These are phyloP conservation scores for Manduca sexta DNA, from an alignment of 1,140 invertebrate species.

Conservation along the genomic window DNA sequence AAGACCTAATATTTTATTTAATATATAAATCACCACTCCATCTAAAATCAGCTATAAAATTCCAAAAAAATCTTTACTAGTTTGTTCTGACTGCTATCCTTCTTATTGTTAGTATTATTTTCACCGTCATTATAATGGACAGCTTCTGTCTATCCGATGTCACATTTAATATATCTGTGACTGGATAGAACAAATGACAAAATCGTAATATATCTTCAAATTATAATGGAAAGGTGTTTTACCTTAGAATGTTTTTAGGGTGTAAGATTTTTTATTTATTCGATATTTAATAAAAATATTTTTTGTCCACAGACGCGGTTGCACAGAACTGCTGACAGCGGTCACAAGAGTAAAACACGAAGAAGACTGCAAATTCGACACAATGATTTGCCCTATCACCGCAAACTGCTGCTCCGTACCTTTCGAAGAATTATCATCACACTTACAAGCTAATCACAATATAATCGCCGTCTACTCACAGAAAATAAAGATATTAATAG, in stretches of 20 bases:
- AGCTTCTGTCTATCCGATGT: too few relatives aligned
- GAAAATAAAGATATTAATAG: constrained; percentile 66
- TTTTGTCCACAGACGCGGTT: constrained; percentile 59
- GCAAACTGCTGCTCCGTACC: constrained; percentile 54
- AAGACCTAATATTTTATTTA: too few relatives aligned
- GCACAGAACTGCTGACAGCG: constrained; percentile 51
- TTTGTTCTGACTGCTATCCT: too few relatives aligned
- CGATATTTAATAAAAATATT: background rate
- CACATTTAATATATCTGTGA: background rate
- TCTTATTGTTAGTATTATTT: too few relatives aligned
- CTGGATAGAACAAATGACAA: background rate
- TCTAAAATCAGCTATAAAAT: too few relatives aligned
- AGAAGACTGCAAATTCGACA: constrained; percentile 59
- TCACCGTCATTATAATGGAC: too few relatives aligned
- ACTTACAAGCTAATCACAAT: constrained; percentile 55
- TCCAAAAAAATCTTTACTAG: too few relatives aligned
- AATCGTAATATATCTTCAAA: too few relatives aligned
- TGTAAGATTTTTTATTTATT: too few relatives aligned
- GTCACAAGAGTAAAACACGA: constrained; percentile 56
- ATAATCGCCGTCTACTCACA: constrained; percentile 63
- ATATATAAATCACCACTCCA: too few relatives aligned
- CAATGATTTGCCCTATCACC: constrained; percentile 60
- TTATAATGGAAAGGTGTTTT: too few relatives aligned
- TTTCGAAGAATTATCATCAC: constrained; percentile 57
- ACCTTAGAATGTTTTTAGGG: too few relatives aligned